Evolutionary conservation across 2,113 vertebrate genomes (phyloP), one percentile per base, ranked within the genome.

Genomic region (Halichoeres trimaculatus): DNA sequence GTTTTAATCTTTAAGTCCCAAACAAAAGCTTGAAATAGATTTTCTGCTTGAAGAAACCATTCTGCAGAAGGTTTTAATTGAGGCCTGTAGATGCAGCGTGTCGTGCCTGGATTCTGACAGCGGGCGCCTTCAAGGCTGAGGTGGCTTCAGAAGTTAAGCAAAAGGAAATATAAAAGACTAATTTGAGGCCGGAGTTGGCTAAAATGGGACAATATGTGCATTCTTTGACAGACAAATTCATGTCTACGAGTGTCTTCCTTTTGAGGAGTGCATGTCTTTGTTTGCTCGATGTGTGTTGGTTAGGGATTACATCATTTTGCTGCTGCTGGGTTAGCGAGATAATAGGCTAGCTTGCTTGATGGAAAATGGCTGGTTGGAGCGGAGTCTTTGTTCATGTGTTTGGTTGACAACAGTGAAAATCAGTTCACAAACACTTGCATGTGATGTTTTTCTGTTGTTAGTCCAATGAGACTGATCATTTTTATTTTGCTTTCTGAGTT

Each of bases 271-370:
- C 20, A 5, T 7, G 43, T 70, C 66, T 83, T 82, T 82, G 68
- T 87, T 79, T 85, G 69, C 17, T 23, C 16, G 10, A 41, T 43
- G 34, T 43, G 45, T 66, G 36, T 86, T 89, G 81, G 72, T 60
- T 73, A 10, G 73, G 70, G 73, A 76, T 89, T 87, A 76, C 87
- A 77, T 92, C 77, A 88, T 47, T 50, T 38, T 35, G 10, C 64
- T 59, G 79, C 41, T 70, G 54, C 70, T 53, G 52, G 41, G 50
- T 78, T 77, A 66, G 77, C 67, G 68, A 48, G 62, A 77, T 81
- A 66, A 74, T 56, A 64, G 73, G 59, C 65, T 80, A 67, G 67
- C 77, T 76, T 48, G 45, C 70, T 51, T 70, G 24, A 57, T 76
- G 64, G 56, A 84, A 90, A 85, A 85, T 73, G 68, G 68, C 58